Conservation (phyloP, 23 tunicate genomes). For the Styela clava region DNA sequence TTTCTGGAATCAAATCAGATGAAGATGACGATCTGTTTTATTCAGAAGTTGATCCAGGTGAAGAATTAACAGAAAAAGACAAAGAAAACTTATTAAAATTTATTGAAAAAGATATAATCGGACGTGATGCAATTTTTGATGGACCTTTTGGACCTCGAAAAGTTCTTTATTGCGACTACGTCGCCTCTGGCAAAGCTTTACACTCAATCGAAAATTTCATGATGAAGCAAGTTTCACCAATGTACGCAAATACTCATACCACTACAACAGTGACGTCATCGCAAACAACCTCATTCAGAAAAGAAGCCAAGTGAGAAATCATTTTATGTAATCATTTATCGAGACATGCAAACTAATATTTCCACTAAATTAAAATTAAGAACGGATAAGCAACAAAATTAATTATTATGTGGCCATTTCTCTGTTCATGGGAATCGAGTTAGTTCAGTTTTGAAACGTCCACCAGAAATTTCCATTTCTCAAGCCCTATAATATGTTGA, state of each 20-base stretch:
- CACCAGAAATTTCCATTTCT: too few species aligned
- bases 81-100: conserved; percentile 46
- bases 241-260: conserved; percentile 93
- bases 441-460: too few species aligned
- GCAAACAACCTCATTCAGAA: conserved; percentile 77
- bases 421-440: too few species aligned
- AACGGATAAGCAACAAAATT: too few species aligned
- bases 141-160: conserved; percentile 77
- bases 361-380: too few species aligned
- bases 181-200: conserved; percentile 83
- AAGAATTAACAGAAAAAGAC: background rate
- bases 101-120: conserved; percentile 61
- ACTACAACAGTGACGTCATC: conserved; percentile 83
- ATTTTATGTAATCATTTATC: too few species aligned
- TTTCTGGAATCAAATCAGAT: background rate
- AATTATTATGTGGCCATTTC: too few species aligned
- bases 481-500: too few species aligned
- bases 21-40: conserved; percentile 1
- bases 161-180: conserved; percentile 85
- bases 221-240: conserved; percentile 56
- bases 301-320: conserved; percentile 85
- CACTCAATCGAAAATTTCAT: conserved; percentile 80
- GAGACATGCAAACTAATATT: too few species aligned
- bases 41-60: background rate
- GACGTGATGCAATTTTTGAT: conserved; percentile 43